phyloP scores from a whole-genome alignment of 2,888 invertebrate genomes.

The Euzophera pinguis region DNA sequence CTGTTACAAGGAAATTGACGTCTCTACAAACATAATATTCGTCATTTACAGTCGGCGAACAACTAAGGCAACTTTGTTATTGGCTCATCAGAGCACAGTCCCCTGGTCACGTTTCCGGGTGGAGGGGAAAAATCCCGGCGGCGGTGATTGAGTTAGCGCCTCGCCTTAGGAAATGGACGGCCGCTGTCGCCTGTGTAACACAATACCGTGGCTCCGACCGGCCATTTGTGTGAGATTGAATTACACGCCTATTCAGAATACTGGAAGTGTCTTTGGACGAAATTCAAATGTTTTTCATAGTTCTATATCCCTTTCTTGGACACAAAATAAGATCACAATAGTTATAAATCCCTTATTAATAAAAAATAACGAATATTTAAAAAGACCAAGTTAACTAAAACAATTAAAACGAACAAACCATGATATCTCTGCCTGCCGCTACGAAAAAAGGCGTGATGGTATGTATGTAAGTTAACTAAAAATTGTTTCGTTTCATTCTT shows the following conservation, averaged over 20 bases:
- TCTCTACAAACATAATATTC: background rate
- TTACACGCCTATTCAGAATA: conserved; percentile 33
- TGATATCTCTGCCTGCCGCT: no score
- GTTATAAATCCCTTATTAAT: no score
- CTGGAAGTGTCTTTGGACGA: conserved; percentile 8
- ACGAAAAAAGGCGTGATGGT: no score
- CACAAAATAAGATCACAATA: no score
- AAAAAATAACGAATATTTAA: no score
- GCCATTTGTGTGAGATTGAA: conserved; percentile 58
- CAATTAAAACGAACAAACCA: no score
- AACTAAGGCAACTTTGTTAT: conserved; percentile 40
- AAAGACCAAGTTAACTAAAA: no score
- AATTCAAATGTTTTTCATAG: no score
- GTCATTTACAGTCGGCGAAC: conserved; percentile 25
- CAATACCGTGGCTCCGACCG: conserved; percentile 48
- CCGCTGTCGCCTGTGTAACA: conserved; percentile 62
- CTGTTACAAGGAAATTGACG: no score
- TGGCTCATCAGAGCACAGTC: conserved; percentile 34
- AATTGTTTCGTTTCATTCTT: no score
- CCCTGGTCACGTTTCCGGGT: conserved; percentile 36
- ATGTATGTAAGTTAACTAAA: no score
- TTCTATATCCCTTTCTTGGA: no score
- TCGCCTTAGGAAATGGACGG: conserved; percentile 53
- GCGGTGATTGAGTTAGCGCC: conserved; percentile 68
- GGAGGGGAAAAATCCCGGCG: conserved; percentile 55